Evolutionary conservation across 2,113 vertebrate species (phyloP).

Genomic region (Actinemys pallida): DNA sequence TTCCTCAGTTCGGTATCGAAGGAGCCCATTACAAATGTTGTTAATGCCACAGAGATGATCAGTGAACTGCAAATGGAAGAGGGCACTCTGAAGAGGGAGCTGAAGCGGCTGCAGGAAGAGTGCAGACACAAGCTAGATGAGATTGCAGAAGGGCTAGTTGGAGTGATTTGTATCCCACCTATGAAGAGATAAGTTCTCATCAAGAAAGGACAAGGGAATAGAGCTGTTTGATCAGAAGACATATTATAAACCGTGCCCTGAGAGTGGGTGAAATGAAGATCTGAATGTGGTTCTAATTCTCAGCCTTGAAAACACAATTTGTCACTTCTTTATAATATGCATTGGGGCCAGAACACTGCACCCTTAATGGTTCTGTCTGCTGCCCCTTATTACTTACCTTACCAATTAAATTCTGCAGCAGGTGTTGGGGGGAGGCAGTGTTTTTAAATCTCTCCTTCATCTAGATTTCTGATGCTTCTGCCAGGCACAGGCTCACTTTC

Average conservation of each 20-base stretch:
- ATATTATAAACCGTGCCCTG: neutral
- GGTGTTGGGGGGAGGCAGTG: neutral
- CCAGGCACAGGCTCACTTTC: conserved; percentile 3
- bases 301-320: neutral
- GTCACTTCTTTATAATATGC: neutral
- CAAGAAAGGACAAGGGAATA: neutral
- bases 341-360: neutral
- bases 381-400: conserved; percentile 16
- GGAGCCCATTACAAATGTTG: neutral
- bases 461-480: conserved; percentile 27
- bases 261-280: neutral
- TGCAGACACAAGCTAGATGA: conserved; percentile 41
- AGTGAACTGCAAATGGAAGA: conserved; percentile 37
- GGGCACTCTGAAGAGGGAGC: conserved; percentile 53
- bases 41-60: conserved; percentile 51
- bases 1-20: neutral
- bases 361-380: neutral
- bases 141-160: conserved; percentile 40
- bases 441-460: conserved; percentile 38
- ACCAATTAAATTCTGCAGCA: conserved; percentile 54
- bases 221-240: neutral
- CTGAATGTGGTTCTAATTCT: neutral
- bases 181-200: conserved; percentile 24
- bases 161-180: conserved; percentile 68
- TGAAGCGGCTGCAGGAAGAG: conserved; percentile 54